These are phyloP conservation scores for Hemibagrus guttatus DNA, from an alignment of 2,797 vertebrate genomes.

Conservation along the genomic window DNA sequence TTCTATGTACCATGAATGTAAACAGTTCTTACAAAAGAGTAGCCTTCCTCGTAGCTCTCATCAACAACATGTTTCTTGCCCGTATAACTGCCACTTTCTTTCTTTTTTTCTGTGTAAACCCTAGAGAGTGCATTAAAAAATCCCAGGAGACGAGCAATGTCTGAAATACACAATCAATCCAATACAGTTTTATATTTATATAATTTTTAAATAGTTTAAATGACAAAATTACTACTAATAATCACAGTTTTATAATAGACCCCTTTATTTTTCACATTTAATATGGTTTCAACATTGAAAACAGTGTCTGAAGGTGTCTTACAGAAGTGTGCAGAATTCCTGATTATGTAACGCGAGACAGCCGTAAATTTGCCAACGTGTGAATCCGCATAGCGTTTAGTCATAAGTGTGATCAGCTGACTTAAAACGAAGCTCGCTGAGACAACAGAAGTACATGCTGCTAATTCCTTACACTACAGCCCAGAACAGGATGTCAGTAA, in stretches of 20 bases:
- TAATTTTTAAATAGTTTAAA: not conserved
- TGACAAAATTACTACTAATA: not conserved
- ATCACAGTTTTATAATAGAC: not conserved
- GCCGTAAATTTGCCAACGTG: constrained; percentile 1
- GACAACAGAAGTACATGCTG: constrained; percentile 1
- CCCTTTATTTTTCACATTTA: not conserved
- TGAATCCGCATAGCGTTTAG: not conserved
- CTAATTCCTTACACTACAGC: not conserved
- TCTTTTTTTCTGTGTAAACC: not conserved
- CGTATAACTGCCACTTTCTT: not conserved
- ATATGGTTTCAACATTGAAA: no score
- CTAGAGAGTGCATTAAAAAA: not conserved
- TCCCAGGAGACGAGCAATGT: not conserved
- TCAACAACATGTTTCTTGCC: not conserved
- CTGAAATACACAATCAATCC: not conserved
- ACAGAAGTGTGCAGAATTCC: not conserved
- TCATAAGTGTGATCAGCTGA: constrained; percentile 13
- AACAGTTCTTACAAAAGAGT: not conserved
- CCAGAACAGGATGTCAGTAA: not conserved
- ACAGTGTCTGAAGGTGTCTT: not conserved
- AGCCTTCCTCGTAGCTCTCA: not conserved
- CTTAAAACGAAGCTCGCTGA: not conserved
- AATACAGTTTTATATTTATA: not conserved
- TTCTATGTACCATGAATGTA: not conserved
- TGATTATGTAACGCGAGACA: constrained; percentile 16